Base-by-base conservation (phyloP, 2,797 vertebrate genomes). In the Esox lucius region DNA sequence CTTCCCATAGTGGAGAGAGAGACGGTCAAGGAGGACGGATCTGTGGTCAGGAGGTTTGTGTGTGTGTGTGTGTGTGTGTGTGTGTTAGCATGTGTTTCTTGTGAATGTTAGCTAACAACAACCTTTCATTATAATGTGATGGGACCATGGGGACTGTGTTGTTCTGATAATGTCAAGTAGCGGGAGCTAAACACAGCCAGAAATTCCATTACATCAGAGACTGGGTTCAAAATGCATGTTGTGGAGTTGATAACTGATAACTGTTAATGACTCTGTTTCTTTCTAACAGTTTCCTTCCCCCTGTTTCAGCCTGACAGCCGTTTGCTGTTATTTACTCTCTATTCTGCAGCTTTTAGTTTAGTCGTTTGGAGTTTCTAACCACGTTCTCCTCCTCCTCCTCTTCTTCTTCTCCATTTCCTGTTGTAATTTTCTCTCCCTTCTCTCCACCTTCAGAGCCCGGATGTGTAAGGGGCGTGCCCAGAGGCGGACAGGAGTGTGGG, bases 41-140 rank as follows among this genome's bases (percentile, higher is more conserved):
- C 95, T 70, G 78, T 96, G 85, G 87, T 96, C 89, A 96, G 94
- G 93, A 97, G 96, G 97, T 98, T 94, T 96, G 96, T 86, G 75
- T 73, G 73, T 73, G 61, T 68, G 75, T 39, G 67, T 67, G 73
- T 79, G 71, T 77, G n/a, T 68, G 62, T 53, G 42, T 12, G 33
- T 26, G 19, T 59, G 68, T 73, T 11, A 17, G 67, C 46, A 33
- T 51, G 51, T 53, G 78, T 51, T 22, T 22, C 1, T 56, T 26
- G 49, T 68, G 64, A 59, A 48, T 70, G 64, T 65, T 13, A 46
- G 12, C 42, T 46, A 46, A 46, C 42, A 46, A 46, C 42, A 13
- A 46, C 42, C 42, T 46, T 11, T 46, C 6, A 46, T 11, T n/a
- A 5, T 53, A 0, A n/a, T 61, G 70, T 42, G 61, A 16, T 16